Percentiles rank a stretch among this genome's conserved stretches.
phyloP scores from a whole-genome alignment of 2,113 vertebrate genomes.

The Pluvialis apricaria region DNA sequence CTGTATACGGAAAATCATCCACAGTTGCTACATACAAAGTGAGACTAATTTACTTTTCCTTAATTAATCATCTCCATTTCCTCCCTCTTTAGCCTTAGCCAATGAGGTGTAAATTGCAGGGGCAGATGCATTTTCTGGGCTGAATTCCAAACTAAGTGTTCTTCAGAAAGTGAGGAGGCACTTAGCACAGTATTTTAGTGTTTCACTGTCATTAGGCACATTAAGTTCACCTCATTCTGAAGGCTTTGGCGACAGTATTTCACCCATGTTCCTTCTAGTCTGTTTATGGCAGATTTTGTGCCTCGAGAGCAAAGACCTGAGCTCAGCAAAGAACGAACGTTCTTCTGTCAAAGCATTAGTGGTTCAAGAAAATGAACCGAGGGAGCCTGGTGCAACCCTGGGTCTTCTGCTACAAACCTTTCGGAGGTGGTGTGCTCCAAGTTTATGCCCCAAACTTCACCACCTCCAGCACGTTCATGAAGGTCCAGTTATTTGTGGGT shows the following conservation, averaged over 20 bases:
- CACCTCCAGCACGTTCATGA: accelerated
- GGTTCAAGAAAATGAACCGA: accelerated
- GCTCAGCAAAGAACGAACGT: background rate
- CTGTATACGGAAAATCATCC: background rate
- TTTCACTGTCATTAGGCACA: background rate
- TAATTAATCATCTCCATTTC: slow-evolving; percentile 49
- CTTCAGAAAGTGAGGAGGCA: background rate
- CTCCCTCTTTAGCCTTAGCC: background rate
- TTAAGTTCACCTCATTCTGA: background rate
- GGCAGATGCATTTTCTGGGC: slow-evolving; percentile 43
- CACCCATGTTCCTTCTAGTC: accelerated
- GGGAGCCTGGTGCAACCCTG: background rate
- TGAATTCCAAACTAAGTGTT: background rate
- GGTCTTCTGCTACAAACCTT: background rate
- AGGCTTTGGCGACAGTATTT: background rate
- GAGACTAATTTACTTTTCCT: slow-evolving; percentile 23
- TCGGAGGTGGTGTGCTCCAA: background rate
- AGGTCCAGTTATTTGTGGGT: background rate
- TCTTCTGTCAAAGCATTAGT: accelerated
- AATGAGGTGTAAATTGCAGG: slow-evolving; percentile 32
- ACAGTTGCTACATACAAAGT: background rate
- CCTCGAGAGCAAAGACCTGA: background rate
- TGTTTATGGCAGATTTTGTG: background rate
- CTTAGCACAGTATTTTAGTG: background rate
- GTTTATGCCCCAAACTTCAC: background rate